Evolutionary conservation across 2,113 vertebrate genomes (phyloP).

Genomic region (Charadrius vociferus): DNA sequence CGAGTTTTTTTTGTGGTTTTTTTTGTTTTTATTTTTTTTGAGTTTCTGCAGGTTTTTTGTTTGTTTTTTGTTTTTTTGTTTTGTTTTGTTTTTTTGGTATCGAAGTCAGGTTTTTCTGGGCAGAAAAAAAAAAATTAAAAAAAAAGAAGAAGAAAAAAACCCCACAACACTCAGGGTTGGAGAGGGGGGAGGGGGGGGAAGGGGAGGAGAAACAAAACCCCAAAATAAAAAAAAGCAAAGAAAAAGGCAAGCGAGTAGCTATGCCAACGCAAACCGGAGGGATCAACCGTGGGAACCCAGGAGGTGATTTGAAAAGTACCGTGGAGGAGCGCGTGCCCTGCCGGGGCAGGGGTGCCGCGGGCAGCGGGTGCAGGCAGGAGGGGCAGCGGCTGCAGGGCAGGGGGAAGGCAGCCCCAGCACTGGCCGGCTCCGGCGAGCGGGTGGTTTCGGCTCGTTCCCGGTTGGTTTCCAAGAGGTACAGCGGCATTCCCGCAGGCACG

Average conservation of each 20-base stretch:
- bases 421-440: neutral
- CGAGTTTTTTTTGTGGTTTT: constrained; percentile 57
- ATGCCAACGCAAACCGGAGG: neutral
- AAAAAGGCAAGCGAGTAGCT: constrained; percentile 65
- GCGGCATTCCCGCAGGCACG: rapidly evolving
- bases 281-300: neutral
- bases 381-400: neutral
- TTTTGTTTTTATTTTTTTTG: constrained; percentile 64
- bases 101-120: constrained; percentile 87
- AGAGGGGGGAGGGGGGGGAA: no score
- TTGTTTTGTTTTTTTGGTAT: constrained; percentile 84
- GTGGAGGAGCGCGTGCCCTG: neutral
- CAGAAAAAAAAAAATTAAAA: constrained; percentile 76
- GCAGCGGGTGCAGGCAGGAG: neutral
- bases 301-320: constrained; percentile 23
- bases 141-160: neutral
- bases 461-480: neutral
- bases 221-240: neutral
- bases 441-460: rapidly evolving
- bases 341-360: neutral
- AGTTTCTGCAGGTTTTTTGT: constrained; percentile 76
- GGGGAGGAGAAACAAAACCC: neutral
- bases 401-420: neutral
- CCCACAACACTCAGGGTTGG: constrained; percentile 9
- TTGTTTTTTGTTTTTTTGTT: constrained; percentile 53